Evolutionary conservation across 2,888 invertebrate genomes (phyloP), one percentile per base, ranked within the genome.

Genomic region (Stramonita haemastoma): DNA sequence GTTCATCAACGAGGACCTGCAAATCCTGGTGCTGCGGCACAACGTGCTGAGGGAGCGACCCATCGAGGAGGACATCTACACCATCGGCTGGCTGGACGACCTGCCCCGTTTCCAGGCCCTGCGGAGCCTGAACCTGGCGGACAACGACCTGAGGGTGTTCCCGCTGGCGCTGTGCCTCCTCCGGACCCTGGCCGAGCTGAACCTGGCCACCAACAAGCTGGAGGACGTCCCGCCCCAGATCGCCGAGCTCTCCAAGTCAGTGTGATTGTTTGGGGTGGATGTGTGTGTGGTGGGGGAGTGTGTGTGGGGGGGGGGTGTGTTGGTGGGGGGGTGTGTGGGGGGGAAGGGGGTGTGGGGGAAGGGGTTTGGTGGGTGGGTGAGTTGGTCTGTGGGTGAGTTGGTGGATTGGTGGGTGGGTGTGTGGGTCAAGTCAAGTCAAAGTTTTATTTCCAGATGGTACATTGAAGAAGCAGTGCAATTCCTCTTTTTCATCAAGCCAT

Each of bases 21-120:
- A 94, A 70, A 94, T 95, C 87, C 95, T 96, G 36, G 96, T 96
- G 91, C 93, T 96, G 89, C 93, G 96, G 29, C 95, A 96, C 91
- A 96, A 96, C 91, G 95, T 95, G 15, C 93, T 96, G 89, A 93
- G 93, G 89, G 94, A 95, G 86, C 90, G 96, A 29, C 96, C 96
- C 4, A 93, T 95, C 13, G 95, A 95, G 86, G 96, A 96, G 89
- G 96, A 96, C 89, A 95, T 95, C 90, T 95, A 95, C 91, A 95
- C 95, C 87, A 96, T 94, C 56, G 96, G 96, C 60, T 96, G 96
- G 96, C 93, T 96, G 29, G 96, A 96, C 92, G 96, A 96, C 92
- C 93, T 96, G 56, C 95, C 95, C 15, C 95, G 96, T 84, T 96
- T 96, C 91, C 92, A 92, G 70, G 92, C 94, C 29, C 92, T 96